Evolutionary conservation across 1,140 invertebrate species (phyloP).

Genomic region (Achatina immaculata): DNA sequence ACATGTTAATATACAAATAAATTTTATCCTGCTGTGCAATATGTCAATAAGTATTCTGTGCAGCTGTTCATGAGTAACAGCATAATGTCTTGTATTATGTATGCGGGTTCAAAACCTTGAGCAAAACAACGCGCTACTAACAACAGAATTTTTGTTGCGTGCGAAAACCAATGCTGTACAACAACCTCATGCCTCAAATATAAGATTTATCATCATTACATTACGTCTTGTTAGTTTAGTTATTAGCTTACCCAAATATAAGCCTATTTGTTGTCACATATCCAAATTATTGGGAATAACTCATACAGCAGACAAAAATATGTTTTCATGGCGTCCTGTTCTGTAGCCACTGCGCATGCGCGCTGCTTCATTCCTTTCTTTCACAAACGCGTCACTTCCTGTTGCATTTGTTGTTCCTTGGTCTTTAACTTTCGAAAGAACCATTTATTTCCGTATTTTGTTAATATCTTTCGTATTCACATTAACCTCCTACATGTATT

Average conservation of each 20-base stretch:
- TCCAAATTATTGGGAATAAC: conserved; percentile 6
- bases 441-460: too few relatives aligned
- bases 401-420: not conserved
- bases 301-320: not conserved
- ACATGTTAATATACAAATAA: too few relatives aligned
- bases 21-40: too few relatives aligned
- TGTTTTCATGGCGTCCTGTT: conserved; percentile 39
- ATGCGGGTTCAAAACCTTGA: too few relatives aligned
- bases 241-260: not conserved
- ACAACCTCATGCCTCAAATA: not conserved
- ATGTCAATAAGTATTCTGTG: too few relatives aligned
- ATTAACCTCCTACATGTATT: too few relatives aligned
- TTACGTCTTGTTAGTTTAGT: not conserved
- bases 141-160: too few relatives aligned
- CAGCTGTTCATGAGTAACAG: too few relatives aligned
- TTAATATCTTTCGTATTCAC: too few relatives aligned
- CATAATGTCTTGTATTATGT: too few relatives aligned
- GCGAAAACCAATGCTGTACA: not conserved
- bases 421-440: not conserved
- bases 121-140: too few relatives aligned
- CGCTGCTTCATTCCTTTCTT: not conserved
- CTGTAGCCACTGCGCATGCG: conserved; percentile 25
- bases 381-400: not conserved
- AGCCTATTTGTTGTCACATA: not conserved
- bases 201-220: not conserved